These are phyloP conservation scores for Sphaeridia pumilis DNA, from an alignment of 2,888 invertebrate species.

Conservation along the genomic window DNA sequence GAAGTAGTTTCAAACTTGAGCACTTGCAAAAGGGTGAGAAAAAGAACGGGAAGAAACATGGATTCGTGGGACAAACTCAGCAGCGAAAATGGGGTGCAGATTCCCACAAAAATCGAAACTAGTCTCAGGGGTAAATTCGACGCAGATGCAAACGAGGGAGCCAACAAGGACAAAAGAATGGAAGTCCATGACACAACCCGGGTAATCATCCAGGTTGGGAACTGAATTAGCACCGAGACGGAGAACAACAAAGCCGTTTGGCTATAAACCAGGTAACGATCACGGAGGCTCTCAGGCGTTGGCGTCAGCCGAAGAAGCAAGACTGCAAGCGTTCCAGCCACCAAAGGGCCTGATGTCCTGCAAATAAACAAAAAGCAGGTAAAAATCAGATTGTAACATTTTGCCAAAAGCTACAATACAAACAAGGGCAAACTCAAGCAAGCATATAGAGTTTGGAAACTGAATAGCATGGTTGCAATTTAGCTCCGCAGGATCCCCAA, in stretches of 20 bases:
- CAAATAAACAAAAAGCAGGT: too few species aligned
- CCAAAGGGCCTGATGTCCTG: slow-evolving; percentile 28
- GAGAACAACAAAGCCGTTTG: slow-evolving; percentile 21
- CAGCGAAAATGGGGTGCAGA: slow-evolving; percentile 53
- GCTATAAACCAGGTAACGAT: slow-evolving; percentile 13
- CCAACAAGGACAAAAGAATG: slow-evolving; percentile 20
- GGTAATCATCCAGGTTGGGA: slow-evolving; percentile 25
- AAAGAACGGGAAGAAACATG: slow-evolving; percentile 56
- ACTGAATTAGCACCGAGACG: slow-evolving; percentile 28
- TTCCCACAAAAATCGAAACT: slow-evolving; percentile 45
- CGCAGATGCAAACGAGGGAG: slow-evolving; percentile 23
- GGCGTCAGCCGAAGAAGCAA: slow-evolving; percentile 5
- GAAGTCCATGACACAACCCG: slow-evolving; percentile 30
- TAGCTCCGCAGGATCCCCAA: too few species aligned
- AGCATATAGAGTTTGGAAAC: too few species aligned
- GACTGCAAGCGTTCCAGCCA: slow-evolving; percentile 15
- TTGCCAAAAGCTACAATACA: too few species aligned
- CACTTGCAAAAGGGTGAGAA: slow-evolving; percentile 48
- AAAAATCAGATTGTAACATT: too few species aligned
- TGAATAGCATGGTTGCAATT: too few species aligned
- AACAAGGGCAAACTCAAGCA: too few species aligned
- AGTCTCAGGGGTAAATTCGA: slow-evolving; percentile 33
- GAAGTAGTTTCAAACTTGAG: slow-evolving; percentile 38
- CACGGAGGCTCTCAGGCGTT: slow-evolving; percentile 3
- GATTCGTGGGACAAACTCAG: slow-evolving; percentile 66